Base-by-base conservation (phyloP, 2,797 vertebrate species). In the Eptatretus atami region DNA sequence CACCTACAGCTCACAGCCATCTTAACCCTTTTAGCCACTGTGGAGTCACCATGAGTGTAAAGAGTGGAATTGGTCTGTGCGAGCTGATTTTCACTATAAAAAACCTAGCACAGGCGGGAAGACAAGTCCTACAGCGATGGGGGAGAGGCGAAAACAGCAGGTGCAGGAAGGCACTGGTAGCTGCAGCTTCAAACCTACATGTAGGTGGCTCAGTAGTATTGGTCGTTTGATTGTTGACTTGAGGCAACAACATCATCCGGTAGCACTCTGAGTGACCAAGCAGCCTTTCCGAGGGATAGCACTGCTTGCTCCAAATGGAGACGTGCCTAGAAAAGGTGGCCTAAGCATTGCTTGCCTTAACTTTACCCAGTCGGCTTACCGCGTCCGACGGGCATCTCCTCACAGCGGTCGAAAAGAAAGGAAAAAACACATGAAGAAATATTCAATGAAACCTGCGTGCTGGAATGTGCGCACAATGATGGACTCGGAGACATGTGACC, bases 201-300 rank as follows among this genome's bases (percentile, higher is more conserved):
- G 6, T 57, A 57, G 54, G 54, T 19, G 54, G 54, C 54, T 57
- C 54, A 19, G 6, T 19, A 6, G 6, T 57, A 57, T 57, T 57
- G 54, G 54, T 57, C 54, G 6, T 57, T 57, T 57, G 54, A 57
- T 19, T 57, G 54, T 57, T 57, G 54, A 57, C 54, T 6, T 14
- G 54, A 57, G 54, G 54, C 54, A 57, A 57, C 54, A 57, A 57
- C 54, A 57, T 57, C 54, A 57, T 57, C 54, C 54, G 54, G 54
- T 19, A 57, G 54, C 54, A 57, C 54, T 19, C 54, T 57, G 54
- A 57, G 54, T 19, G 5, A 57, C 54, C 54, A 57, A 57, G 54
- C 54, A 57, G 54, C 54, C 54, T 57, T 57, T 57, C 19, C 54
- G 19, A 57, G 14, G 54, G 54, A 57, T 19, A 57, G 54, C 54